A percentile compares a stretch with the other conserved stretches of the same genome.
Conservation (phyloP, 1,140 invertebrate genomes). For the Drosophila tristis region DNA sequence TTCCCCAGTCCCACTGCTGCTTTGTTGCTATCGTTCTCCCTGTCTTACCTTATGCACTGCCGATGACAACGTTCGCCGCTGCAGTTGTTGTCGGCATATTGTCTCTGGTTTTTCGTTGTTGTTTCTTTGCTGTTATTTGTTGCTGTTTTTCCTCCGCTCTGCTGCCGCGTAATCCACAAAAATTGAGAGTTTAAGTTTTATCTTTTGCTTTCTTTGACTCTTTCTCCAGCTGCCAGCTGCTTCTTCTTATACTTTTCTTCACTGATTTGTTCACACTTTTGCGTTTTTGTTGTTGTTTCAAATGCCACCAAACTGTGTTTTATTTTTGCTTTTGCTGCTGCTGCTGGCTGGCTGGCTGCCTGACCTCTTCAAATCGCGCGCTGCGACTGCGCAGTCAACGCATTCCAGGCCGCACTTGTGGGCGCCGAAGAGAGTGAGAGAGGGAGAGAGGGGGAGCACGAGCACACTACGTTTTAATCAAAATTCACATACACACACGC, state of each 20-base stretch:
- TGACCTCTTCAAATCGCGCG: slow-evolving; percentile 74
- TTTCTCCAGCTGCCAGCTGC: slow-evolving; percentile 1
- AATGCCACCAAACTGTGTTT: slow-evolving; percentile 7
- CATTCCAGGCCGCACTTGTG: slow-evolving; percentile 65
- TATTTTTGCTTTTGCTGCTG: slow-evolving; percentile 37
- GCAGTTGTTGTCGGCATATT: slow-evolving; percentile 59
- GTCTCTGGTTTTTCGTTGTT: slow-evolving; percentile 19
- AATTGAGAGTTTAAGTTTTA: slow-evolving; percentile 35
- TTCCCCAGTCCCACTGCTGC: slow-evolving; percentile 5
- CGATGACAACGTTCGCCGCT: slow-evolving; percentile 45
- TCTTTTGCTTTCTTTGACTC: too few relatives aligned
- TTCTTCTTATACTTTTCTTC: slow-evolving; percentile 18
- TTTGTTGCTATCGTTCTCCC: not conserved
- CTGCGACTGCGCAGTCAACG: slow-evolving; percentile 75
- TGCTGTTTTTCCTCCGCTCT: slow-evolving; percentile 5
- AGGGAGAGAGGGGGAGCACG: slow-evolving; percentile 40
- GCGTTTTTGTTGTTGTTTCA: slow-evolving; percentile 41
- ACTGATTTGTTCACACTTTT: slow-evolving; percentile 43
- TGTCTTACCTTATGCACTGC: slow-evolving; percentile 73
- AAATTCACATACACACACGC: slow-evolving; percentile 58
- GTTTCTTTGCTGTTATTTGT: slow-evolving; percentile 15
- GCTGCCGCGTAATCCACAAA: slow-evolving; percentile 72
- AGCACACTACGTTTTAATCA: slow-evolving; percentile 74
- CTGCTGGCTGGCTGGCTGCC: slow-evolving; percentile 21
- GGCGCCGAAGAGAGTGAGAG: slow-evolving; percentile 34